Conservation (phyloP, 1,140 invertebrate species). For the Leptopilina boulardi region DNA sequence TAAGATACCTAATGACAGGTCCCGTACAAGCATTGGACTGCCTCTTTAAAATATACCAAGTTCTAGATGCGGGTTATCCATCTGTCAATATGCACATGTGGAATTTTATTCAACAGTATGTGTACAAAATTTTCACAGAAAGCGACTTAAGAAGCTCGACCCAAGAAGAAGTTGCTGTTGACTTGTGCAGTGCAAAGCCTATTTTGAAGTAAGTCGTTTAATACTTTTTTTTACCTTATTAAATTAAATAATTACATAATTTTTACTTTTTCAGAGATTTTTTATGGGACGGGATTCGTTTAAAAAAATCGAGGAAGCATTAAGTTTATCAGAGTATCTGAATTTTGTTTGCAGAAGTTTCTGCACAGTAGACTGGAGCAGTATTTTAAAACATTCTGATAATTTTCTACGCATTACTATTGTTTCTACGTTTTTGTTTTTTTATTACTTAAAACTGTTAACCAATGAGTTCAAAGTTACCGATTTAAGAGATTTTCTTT, state of each 20-base stretch:
- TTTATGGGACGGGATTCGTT: not conserved
- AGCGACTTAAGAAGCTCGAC: not conserved
- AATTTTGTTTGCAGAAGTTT: not conserved
- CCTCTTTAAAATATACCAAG: not conserved
- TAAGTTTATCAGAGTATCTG: not conserved
- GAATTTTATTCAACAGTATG: not conserved
- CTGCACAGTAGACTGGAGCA: not conserved
- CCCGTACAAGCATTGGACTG: not conserved
- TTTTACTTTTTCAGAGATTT: not conserved
- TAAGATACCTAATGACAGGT: not conserved
- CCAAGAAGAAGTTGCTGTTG: not conserved
- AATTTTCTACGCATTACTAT: not conserved
- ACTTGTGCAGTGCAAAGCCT: not conserved
- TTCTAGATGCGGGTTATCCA: not conserved
- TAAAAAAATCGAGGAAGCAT: not conserved
- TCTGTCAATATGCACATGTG: not conserved
- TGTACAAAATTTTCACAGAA: not conserved
- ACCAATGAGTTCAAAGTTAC: not conserved
- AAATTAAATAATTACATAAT: not conserved
- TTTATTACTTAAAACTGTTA: not conserved
- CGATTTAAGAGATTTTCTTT: not conserved
- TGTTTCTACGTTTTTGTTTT: not conserved
- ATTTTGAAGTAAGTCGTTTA: not conserved
- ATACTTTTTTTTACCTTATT: not conserved
- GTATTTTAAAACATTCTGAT: not conserved